Base-by-base conservation (phyloP, 2,113 vertebrate species). In the Otocyon megalotis region DNA sequence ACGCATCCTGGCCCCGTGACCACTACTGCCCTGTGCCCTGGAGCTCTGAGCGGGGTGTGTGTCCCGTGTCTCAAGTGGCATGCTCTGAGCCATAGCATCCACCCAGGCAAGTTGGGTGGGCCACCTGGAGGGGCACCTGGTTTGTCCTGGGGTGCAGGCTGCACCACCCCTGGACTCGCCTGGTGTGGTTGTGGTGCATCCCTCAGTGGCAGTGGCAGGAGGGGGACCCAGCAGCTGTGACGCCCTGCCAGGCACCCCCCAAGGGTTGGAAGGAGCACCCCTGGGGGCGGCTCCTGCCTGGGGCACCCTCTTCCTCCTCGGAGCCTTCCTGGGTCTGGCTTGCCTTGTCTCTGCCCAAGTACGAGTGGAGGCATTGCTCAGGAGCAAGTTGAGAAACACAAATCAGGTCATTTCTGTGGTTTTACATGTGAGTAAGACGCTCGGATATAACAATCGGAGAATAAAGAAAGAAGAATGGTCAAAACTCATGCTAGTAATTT, bases 251-350 rank as follows among this genome's bases (percentile, higher is more conserved):
- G 67, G 32, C 17, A 19, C 3, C 1, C 32, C 5, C 37, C 0
- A 8, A 16, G 56, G 2, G 56, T n/a, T 28, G 0, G 1, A n/a
- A 37, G 69, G 37, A n/a, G 13, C 0, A 3, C 8, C 0, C n/a
- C n/a, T 5, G 0, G 15, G 67, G 81, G 53, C 2, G 0, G 26
- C 69, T 60, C n/a, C 85, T 58, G 50, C 30, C 58, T 88, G 86
- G 56, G 19, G 82, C 28, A 30, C 4, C 19, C 28, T 24, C 19
- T 20, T 14, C n/a, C 54, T 48, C 56, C 58, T 2, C 8, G 24
- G 13, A 16, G 1, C 28, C 87, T 7, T 6, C 71, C 20, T 10
- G 8, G 48, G 37, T 12, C 22, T 3, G 15, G 12, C 43, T 9
- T 43, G 6, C 43, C 43, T 43, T 43, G 43, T 43, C 43, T 43